A percentile compares a stretch with the other conserved stretches of the same genome.
Evolutionary conservation across 2,113 vertebrate species (phyloP).

Genomic region (Elephantulus edwardii): DNA sequence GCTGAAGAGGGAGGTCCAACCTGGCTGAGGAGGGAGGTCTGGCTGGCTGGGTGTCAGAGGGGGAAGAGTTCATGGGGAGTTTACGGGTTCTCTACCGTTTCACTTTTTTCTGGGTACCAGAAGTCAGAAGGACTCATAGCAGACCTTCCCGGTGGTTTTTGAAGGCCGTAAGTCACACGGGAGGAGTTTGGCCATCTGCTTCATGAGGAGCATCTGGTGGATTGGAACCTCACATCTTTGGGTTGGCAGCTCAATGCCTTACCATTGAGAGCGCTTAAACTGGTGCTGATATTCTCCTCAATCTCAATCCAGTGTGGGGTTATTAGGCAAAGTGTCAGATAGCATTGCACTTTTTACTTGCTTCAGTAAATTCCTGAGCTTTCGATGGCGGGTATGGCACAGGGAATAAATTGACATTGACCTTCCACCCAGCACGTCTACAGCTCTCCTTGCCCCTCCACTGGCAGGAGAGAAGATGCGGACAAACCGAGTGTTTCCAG

Average conservation of each 20-base stretch:
- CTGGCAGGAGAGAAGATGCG: background rate
- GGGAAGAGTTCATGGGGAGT: background rate
- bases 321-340: background rate
- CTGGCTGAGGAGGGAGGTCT: background rate
- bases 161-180: too few relatives aligned
- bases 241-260: too few relatives aligned
- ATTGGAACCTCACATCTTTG: too few relatives aligned
- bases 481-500: background rate
- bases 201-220: too few relatives aligned
- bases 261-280: background rate
- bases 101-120: too few relatives aligned
- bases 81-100: background rate
- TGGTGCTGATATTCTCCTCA: background rate
- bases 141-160: too few relatives aligned
- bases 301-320: conserved; percentile 56
- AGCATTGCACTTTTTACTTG: background rate
- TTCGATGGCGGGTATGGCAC: background rate
- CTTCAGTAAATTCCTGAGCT: background rate
- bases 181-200: too few relatives aligned
- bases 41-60: too few relatives aligned
- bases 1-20: background rate
- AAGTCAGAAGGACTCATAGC: too few relatives aligned
- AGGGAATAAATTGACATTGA: accelerated
- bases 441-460: background rate
- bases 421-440: background rate